A percentile compares a stretch with the other conserved stretches of the same genome.
Evolutionary conservation across 2,797 vertebrate genomes (phyloP).

Genomic region (Eremophila alpestris): DNA sequence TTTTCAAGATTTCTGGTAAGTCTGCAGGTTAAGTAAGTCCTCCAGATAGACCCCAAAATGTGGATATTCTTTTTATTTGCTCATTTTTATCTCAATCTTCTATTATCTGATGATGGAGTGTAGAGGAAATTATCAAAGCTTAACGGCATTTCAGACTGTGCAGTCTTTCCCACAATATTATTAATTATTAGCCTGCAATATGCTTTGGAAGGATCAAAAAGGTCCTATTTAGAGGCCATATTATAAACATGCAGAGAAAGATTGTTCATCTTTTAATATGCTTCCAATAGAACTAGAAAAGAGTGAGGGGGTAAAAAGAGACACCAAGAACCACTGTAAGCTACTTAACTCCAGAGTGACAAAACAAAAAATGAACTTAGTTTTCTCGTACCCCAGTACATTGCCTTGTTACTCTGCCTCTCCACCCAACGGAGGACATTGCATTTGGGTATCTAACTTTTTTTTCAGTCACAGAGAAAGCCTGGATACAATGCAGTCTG

Average conservation of each 20-base stretch:
- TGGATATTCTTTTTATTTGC: not conserved
- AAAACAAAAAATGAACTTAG: not conserved
- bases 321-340: not conserved
- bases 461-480: not conserved
- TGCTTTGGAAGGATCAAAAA: not conserved
- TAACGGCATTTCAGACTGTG: not conserved
- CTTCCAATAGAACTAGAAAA: not conserved
- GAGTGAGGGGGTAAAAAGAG: not conserved
- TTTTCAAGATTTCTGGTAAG: not conserved
- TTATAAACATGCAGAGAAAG: not conserved
- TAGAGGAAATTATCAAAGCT: not conserved
- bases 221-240: not conserved
- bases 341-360: not conserved
- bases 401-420: not conserved
- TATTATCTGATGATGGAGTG: not conserved
- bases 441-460: not conserved
- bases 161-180: not conserved
- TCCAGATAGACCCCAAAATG: not conserved
- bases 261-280: not conserved
- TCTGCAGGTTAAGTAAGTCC: not conserved
- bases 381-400: not conserved
- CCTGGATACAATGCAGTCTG: not conserved
- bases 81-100: not conserved
- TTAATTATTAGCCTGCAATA: not conserved
- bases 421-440: not conserved